Conservation (phyloP, 2,797 vertebrate genomes). For the Epinephelus coioides region DNA sequence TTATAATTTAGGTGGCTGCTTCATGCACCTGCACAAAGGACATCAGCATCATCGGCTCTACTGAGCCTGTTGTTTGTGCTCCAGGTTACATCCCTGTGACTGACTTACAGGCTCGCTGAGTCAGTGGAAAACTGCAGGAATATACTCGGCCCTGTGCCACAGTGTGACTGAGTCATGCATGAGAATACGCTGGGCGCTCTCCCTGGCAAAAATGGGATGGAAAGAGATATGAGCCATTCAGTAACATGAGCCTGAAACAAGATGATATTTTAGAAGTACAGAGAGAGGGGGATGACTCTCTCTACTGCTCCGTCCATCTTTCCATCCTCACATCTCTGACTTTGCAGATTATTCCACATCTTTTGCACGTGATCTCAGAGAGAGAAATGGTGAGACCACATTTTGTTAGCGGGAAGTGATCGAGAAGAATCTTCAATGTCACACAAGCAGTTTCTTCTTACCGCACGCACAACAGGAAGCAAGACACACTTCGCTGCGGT, state of each 20-base stretch:
- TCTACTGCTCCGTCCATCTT: background rate
- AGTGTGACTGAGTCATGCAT: constrained; percentile 13
- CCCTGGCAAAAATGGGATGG: constrained; percentile 15
- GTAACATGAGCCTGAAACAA: constrained; percentile 4
- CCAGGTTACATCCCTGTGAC: background rate
- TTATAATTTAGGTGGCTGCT: background rate
- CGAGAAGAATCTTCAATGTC: constrained; percentile 19
- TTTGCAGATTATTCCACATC: background rate
- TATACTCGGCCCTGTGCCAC: background rate
- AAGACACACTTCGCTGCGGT: constrained; percentile 45
- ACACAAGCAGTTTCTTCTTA: constrained; percentile 27
- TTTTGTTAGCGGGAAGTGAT: constrained; percentile 25
- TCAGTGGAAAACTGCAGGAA: constrained; percentile 13
- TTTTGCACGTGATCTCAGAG: background rate
- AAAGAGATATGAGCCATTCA: constrained; percentile 10
- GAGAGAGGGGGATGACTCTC: background rate
- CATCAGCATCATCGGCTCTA: background rate
- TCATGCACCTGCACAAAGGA: background rate
- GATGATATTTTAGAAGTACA: constrained; percentile 4
- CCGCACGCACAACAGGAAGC: constrained; percentile 67
- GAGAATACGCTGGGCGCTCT: background rate
- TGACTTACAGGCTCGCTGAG: background rate
- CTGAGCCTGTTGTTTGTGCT: background rate
- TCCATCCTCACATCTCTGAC: background rate
- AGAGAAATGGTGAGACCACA: background rate